Evolutionary conservation across 2,113 vertebrate species (phyloP).

Genomic region (Herpailurus yagouaroundi): DNA sequence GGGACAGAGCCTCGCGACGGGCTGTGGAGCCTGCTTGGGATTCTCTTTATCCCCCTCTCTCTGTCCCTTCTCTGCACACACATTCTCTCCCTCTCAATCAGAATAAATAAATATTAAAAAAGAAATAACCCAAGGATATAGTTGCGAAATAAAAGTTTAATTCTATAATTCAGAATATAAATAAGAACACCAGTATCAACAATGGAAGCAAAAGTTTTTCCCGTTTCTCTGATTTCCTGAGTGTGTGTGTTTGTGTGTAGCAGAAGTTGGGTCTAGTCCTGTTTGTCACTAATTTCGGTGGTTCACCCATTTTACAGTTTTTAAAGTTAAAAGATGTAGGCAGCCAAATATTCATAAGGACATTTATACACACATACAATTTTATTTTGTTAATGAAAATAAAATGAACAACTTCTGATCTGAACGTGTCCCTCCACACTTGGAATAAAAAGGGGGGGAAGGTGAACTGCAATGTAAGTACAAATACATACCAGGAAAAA

Average conservation of each 20-base stretch:
- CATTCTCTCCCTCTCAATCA: too few species aligned
- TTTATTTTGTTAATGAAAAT: neutral
- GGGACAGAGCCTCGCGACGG: fast-evolving
- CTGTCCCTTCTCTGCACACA: too few species aligned
- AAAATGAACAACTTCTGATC: neutral
- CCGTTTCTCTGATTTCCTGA: neutral
- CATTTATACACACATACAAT: neutral
- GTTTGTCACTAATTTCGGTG: neutral
- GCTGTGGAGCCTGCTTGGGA: too few species aligned
- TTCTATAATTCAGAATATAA: neutral
- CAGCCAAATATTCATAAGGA: neutral
- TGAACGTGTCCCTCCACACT: neutral
- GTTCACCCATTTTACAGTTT: neutral
- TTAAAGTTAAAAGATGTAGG: neutral
- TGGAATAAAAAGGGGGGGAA: neutral
- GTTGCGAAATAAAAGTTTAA: neutral
- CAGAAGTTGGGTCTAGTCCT: neutral
- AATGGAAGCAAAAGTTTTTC: neutral
- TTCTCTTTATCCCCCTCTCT: too few species aligned
- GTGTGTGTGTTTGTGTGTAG: neutral
- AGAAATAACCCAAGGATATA: neutral
- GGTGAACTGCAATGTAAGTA: neutral
- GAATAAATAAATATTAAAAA: too few species aligned
- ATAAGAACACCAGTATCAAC: neutral
- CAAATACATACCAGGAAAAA: neutral